Evolutionary conservation across 2,888 invertebrate genomes (phyloP).

Genomic region (Heteropelma amictum): DNA sequence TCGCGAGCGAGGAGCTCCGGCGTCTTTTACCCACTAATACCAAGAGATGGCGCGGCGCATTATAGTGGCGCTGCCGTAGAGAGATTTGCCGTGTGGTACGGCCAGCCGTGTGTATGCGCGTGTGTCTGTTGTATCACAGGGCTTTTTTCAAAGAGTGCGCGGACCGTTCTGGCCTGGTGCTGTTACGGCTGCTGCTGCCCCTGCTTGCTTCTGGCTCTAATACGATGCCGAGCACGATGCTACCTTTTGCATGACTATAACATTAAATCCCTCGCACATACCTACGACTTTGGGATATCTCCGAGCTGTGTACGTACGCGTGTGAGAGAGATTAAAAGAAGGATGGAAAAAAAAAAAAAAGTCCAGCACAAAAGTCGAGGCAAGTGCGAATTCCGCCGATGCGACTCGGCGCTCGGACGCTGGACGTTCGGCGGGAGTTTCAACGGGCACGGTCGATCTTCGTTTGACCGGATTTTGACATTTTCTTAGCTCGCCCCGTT

Average conservation of each 20-base stretch:
- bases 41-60: slow-evolving; percentile 12
- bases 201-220: slow-evolving; percentile 13
- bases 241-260: slow-evolving; percentile 67
- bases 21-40: slow-evolving; percentile 68
- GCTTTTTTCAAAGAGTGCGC: slow-evolving; percentile 19
- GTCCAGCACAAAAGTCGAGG: not conserved
- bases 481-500: no score
- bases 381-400: slow-evolving; percentile 14
- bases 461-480: no score
- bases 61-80: slow-evolving; percentile 24
- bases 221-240: slow-evolving; percentile 57
- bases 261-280: slow-evolving; percentile 66
- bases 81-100: slow-evolving; percentile 30
- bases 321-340: no score
- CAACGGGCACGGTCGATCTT: no score
- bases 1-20: slow-evolving; percentile 56
- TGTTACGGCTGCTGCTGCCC: slow-evolving; percentile 45
- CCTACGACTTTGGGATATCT: no score
- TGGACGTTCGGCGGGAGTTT: no score
- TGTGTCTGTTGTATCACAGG: slow-evolving; percentile 33
- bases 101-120: slow-evolving; percentile 3
- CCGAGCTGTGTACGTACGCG: no score
- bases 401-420: not conserved
- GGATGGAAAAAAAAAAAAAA: not conserved
- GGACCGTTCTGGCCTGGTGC: slow-evolving; percentile 47